Conservation (phyloP, 2,888 invertebrate species). For the Maniola hyperantus region DNA sequence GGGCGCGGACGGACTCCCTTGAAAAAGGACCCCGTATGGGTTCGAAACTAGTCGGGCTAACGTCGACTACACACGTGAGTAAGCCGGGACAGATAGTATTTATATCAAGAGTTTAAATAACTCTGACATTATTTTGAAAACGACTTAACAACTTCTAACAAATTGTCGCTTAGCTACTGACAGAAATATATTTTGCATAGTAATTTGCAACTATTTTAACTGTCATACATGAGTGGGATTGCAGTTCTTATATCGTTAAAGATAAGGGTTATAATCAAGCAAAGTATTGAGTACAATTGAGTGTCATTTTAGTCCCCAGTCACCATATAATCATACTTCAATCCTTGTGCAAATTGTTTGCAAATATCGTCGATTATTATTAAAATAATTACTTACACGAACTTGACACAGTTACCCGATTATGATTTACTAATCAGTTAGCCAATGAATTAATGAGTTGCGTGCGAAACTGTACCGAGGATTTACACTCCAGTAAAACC, state of each 20-base stretch:
- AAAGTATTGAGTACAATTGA: neutral
- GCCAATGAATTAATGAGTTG: slow-evolving; percentile 33
- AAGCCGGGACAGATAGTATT: no score
- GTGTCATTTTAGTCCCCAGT: slow-evolving; percentile 17
- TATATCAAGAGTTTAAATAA: neutral
- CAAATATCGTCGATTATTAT: slow-evolving; percentile 34
- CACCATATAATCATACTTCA: slow-evolving; percentile 31
- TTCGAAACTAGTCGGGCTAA: no score
- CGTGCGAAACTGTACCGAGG: slow-evolving; percentile 33
- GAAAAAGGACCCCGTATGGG: no score
- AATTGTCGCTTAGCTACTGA: slow-evolving; percentile 6
- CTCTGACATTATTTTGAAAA: neutral
- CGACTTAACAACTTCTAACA: slow-evolving; percentile 10
- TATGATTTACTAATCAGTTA: slow-evolving; percentile 36
- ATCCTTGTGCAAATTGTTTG: slow-evolving; percentile 31
- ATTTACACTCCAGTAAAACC: slow-evolving; percentile 31
- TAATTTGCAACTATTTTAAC: slow-evolving; percentile 7
- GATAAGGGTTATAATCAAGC: neutral
- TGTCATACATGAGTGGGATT: neutral
- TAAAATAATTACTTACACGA: slow-evolving; percentile 35
- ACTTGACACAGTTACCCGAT: slow-evolving; percentile 37
- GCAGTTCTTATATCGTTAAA: neutral
- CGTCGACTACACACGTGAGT: no score
- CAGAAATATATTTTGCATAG: slow-evolving; percentile 5
- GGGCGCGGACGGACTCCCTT: no score